Conservation (phyloP, 2,113 vertebrate species). For the Erpornis zantholeuca region DNA sequence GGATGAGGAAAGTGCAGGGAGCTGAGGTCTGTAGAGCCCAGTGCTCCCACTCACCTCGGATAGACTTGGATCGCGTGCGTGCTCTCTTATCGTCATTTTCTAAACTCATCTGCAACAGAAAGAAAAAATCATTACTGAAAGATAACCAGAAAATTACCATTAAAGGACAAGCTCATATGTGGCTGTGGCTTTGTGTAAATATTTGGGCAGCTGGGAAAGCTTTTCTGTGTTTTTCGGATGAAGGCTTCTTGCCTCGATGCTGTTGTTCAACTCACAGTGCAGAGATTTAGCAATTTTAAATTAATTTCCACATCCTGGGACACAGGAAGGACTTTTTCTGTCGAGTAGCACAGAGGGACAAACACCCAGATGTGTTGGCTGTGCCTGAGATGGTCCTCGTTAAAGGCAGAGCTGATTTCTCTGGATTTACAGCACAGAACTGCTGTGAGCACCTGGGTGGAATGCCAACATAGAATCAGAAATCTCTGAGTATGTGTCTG, state of each 20-base stretch:
- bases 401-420: background rate
- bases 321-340: background rate
- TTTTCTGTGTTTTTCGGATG: rapidly evolving
- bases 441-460: background rate
- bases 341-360: rapidly evolving
- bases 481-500: background rate
- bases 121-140: background rate
- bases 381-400: background rate
- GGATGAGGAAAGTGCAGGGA: background rate
- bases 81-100: constrained; percentile 90
- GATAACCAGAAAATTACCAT: background rate
- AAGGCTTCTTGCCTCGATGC: background rate
- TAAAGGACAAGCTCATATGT: background rate
- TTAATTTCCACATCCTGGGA: background rate
- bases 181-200: background rate
- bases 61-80: constrained; percentile 90
- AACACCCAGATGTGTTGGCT: background rate
- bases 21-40: background rate
- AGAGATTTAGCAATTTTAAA: background rate
- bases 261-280: background rate
- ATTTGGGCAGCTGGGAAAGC: background rate
- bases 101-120: constrained; percentile 88
- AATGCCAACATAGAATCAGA: background rate
- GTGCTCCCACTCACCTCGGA: constrained; percentile 82
- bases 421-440: background rate